Base-by-base conservation (phyloP, 2,888 invertebrate species). In the Candidula unifasciata region DNA sequence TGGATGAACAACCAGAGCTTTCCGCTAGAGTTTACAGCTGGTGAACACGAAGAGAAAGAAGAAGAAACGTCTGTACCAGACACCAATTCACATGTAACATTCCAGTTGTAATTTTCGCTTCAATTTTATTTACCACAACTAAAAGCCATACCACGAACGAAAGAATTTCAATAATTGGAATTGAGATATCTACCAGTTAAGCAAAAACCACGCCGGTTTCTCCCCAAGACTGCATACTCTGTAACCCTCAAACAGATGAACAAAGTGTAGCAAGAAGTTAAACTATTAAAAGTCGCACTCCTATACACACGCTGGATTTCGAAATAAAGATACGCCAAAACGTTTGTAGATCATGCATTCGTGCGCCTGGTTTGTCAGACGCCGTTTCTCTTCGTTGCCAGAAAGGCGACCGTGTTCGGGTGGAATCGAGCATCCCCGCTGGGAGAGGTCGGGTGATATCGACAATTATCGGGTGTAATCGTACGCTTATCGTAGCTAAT, bases 391-490 rank as follows among this genome's bases (percentile, higher is more conserved):
- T 77, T 21, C 60, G 77, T 33, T 77, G 77, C 77, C 77, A 77
- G 60, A 24, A 33, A 77, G 77, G 77, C 77, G 77, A 57, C 77
- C 60, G 57, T 35, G 60, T 77, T 77, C 77, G 77, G 77, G 57
- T 27, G 33, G 60, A 57, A 77, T 77, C 77, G 77, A 33, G 35
- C 27, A 27, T 33, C 33, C 77, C 77, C 77, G 77, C 77, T 77
- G 77, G 33, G 77, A 8, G 33, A 60, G 77, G 77, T 77, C 77
- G 77, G 60, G 57, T 60, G 35, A 77, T 77, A 77, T 77, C 77
- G 77, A 44, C 60, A 77, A 60, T 77, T 77, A 77, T 77, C 57
- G 77, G 57, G 60, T 27, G 77, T 60, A 77, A 77, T 77, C 77
- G 77, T 77, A 35, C n/a, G 21, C 77, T 54, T 77, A 60, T 60